Base-by-base conservation (phyloP, 1,140 invertebrate genomes). In the Lerema accius region DNA sequence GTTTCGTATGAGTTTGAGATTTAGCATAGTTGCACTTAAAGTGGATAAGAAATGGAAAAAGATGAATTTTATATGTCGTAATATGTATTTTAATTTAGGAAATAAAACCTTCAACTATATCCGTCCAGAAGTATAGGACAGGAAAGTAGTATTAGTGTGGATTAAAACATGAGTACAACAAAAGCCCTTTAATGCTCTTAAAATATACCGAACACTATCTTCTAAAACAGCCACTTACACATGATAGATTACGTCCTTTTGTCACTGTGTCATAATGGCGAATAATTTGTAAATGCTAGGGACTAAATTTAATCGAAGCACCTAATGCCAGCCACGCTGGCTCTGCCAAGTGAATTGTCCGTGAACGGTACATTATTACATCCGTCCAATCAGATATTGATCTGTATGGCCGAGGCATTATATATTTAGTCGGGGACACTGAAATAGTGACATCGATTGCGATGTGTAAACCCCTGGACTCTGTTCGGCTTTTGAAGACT, bases 321-420 rank as follows among this genome's bases (percentile, higher is more conserved):
- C 35, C 55, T 59, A 13, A 46, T 59, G 55, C 55, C 55, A 59
- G 42, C 42, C 46, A 15, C 28, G 14, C 15, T 9, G 15, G 28
- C 55, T 3, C 28, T 59, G 55, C 55, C 55, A 59, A 59, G 55
- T 59, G 55, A 59, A 59, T 59, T 59, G 55, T 59, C 55, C 55
- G 43, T 59, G 55, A 37, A 59, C 55, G 23, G 13, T 53, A 48
- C 55, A 48, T 59, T 59, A 59, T 59, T 48, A 48, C 42, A 46
- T 46, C 55, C 42, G 55, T 59, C 55, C 55, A 48, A 59, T 59
- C 55, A 59, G 55, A 59, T 59, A 59, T 59, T 59, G 55, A 59
- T 59, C 55, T 59, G 55, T 46, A 59, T 59, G 55, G 55, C 55
- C 46, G 35, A 42, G 7, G 14, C 15, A 23, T 46, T 46, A 37